Evolutionary conservation across 2,888 invertebrate species (phyloP), one percentile per base, ranked within the genome.

Genomic region (Rosalia funebris): DNA sequence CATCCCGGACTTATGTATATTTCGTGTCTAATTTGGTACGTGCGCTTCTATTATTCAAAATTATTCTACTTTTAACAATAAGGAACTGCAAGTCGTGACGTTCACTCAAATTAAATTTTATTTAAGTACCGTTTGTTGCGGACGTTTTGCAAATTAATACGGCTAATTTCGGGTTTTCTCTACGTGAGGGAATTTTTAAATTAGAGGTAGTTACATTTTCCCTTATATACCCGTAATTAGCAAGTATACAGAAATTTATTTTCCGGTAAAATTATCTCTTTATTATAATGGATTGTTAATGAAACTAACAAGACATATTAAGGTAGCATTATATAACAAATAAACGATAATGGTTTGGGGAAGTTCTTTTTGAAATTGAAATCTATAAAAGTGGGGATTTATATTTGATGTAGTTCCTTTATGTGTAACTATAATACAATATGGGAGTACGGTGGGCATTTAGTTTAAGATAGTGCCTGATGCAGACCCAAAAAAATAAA

Each of bases 21-120:
- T 42, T 53, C 53, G 53, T 53, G 53, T 42, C 41, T 53, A 53
- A 53, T 53, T 53, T 53, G 42, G 53, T 53, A 53, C 53, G 53
- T 53, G 53, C 42, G 10, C 42, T 17, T 37, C 42, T 25, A 53
- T 53, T 34, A 19, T 32, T 15, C 15, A 31, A 32, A 15, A 31
- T 41, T 15, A 52, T 46, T 14, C 15, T 32, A 15, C 53, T 42
- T 32, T 53, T 42, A 17, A 32, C 53, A 53, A 53, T 53, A 42
- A 53, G 53, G 53, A 53, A 53, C 41, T 53, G 53, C 53, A 42
- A 25, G 53, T 53, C 53, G 53, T 53, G 53, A 53, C 17, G 42
- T 15, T 11, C 32, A 32, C 16, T 17, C 11, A 42, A 53, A 41
- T 32, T 53, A 53, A 42, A 42, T 42, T 53, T 39, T 42, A 32